A percentile compares a stretch with the other conserved stretches of the same genome.
Conservation (phyloP, 2,888 invertebrate genomes). For the Osedax frankpressi region DNA sequence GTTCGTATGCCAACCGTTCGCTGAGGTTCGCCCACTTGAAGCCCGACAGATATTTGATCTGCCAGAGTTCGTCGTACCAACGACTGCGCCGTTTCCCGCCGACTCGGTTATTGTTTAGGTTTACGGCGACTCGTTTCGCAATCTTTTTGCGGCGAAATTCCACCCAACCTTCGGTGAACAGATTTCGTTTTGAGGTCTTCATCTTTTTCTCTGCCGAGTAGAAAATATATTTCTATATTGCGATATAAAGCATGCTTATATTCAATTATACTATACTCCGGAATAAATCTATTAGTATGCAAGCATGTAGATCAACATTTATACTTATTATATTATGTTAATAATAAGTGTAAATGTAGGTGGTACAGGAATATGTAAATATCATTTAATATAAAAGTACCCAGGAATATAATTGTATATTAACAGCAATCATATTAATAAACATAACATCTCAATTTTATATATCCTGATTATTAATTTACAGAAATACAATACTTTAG, state of each 20-base stretch:
- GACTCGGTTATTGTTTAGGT: conserved; percentile 63
- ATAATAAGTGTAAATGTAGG: too few species aligned
- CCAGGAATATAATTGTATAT: too few species aligned
- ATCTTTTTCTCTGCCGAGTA: not conserved
- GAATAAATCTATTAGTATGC: too few species aligned
- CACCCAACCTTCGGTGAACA: conserved; percentile 72
- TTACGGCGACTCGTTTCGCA: conserved; percentile 70
- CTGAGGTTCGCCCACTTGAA: conserved; percentile 93
- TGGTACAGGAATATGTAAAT: too few species aligned
- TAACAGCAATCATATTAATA: too few species aligned
- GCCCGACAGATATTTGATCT: conserved; percentile 80
- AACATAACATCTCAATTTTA: too few species aligned
- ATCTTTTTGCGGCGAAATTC: conserved; percentile 77
- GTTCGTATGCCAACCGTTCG: conserved; percentile 82
- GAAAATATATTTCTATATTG: too few species aligned
- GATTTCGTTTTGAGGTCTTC: not conserved
- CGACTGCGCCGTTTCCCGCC: conserved; percentile 67
- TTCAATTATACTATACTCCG: not conserved
- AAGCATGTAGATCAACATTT: too few species aligned
- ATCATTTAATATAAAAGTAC: too few species aligned
- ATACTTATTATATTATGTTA: too few species aligned
- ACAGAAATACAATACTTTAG: too few species aligned
- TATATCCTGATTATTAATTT: too few species aligned
- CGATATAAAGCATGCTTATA: not conserved
- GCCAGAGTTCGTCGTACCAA: conserved; percentile 84